These are phyloP conservation scores for Dipodomys stephensi DNA, from an alignment of 2,113 vertebrate genomes.

Conservation along the genomic window DNA sequence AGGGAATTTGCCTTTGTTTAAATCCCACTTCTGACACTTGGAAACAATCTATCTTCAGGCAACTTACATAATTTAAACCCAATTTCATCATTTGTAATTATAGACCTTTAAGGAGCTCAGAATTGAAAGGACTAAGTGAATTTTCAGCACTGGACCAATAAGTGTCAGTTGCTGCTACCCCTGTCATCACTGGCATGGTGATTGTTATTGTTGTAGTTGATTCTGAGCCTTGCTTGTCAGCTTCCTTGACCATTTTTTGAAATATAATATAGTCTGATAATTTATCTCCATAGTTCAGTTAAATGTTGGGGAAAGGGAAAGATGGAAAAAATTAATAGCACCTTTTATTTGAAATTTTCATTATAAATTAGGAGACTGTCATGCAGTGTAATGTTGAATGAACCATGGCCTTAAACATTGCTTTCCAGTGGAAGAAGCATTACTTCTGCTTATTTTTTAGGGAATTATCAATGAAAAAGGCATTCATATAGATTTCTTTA, in stretches of 20 bases:
- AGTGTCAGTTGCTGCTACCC: neutral
- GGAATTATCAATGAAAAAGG: neutral
- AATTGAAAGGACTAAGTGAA: neutral
- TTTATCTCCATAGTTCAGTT: conserved; percentile 29
- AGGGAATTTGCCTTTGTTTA: conserved; percentile 27
- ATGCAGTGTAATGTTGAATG: neutral
- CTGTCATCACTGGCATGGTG: neutral
- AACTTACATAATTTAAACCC: conserved; percentile 16
- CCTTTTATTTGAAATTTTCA: conserved; percentile 48
- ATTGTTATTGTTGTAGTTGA: neutral
- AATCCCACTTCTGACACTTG: conserved; percentile 31
- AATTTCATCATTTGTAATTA: conserved; percentile 12
- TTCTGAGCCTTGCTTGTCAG: neutral
- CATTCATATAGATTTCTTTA: conserved; percentile 33
- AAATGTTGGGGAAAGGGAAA: neutral
- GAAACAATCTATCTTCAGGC: conserved; percentile 53
- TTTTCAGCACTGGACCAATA: neutral
- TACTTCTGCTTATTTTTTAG: neutral
- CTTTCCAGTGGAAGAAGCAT: neutral
- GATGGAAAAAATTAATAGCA: conserved; percentile 23
- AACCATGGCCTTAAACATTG: neutral
- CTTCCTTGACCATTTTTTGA: neutral
- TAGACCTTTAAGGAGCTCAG: neutral
- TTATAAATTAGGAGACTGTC: neutral
- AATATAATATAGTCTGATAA: conserved; percentile 26